phyloP scores from a whole-genome alignment of 2,888 invertebrate genomes.

The Formica aserva region DNA sequence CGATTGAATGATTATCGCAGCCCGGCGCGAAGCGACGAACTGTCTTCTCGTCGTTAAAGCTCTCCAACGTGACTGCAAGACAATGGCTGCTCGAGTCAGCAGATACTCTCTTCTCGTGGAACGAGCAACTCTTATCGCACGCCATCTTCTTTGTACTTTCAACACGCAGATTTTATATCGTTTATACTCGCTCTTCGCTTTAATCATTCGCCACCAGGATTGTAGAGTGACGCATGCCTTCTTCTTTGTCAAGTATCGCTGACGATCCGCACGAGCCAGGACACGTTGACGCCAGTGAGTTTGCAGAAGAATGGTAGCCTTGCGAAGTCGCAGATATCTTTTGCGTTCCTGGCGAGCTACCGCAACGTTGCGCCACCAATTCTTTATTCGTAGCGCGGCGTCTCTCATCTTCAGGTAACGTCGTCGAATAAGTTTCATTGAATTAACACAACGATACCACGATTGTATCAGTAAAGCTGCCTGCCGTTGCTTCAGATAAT shows the following conservation, averaged over 20 bases:
- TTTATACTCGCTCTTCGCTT: neutral
- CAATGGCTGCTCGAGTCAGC: conserved; percentile 87
- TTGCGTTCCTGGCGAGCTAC: conserved; percentile 15
- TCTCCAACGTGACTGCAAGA: conserved; percentile 89
- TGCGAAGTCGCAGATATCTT: conserved; percentile 47
- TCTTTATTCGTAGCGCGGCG: conserved; percentile 72
- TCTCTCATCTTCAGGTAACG: conserved; percentile 72
- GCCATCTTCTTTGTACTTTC: conserved; percentile 84
- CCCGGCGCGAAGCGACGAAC: conserved; percentile 73
- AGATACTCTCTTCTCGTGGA: neutral
- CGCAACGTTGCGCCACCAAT: conserved; percentile 64
- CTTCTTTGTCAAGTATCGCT: conserved; percentile 75
- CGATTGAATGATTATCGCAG: conserved; percentile 80
- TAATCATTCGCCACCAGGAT: conserved; percentile 70
- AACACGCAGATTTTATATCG: neutral
- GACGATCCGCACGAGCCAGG: conserved; percentile 76
- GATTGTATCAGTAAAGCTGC: conserved; percentile 74
- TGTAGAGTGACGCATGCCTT: conserved; percentile 78
- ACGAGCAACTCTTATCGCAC: conserved; percentile 82
- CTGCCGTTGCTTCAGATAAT: conserved; percentile 58
- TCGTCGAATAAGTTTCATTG: conserved; percentile 78
- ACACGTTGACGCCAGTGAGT: conserved; percentile 55
- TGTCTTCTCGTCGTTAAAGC: conserved; percentile 78
- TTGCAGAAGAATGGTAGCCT: conserved; percentile 54
- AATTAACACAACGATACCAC: conserved; percentile 58